phyloP scores from a whole-genome alignment of 2,888 invertebrate species.

The Tuta absoluta region DNA sequence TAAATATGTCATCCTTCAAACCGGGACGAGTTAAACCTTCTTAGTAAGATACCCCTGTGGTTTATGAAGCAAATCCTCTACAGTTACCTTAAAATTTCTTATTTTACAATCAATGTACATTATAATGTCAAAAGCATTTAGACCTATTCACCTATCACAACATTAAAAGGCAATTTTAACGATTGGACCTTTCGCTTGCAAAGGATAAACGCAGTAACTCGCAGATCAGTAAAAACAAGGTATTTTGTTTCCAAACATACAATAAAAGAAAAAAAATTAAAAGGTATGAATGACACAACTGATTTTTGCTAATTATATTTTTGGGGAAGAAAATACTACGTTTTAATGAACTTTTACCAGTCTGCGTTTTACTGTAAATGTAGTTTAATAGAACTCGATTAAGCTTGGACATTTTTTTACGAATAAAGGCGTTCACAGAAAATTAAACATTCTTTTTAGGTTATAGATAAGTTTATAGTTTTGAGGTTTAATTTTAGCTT shows the following conservation, averaged over 20 bases:
- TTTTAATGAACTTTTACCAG: neutral
- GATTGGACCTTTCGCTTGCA: conserved; percentile 77
- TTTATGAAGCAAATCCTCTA: neutral
- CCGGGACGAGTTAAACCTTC: too few species aligned
- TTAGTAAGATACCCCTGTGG: neutral
- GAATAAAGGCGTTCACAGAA: neutral
- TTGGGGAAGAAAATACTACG: neutral
- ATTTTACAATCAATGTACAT: conserved; percentile 31
- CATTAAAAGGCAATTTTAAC: conserved; percentile 74
- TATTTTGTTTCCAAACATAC: too few species aligned
- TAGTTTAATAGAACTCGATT: conserved; percentile 35
- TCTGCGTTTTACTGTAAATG: conserved; percentile 11
- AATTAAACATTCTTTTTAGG: neutral
- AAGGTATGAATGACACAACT: too few species aligned
- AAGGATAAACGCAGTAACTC: conserved; percentile 46
- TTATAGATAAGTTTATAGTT: too few species aligned
- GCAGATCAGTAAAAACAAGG: neutral
- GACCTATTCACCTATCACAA: conserved; percentile 71
- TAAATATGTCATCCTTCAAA: neutral
- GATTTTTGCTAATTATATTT: too few species aligned
- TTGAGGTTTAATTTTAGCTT: too few species aligned
- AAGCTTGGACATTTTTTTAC: conserved; percentile 44
- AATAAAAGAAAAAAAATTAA: too few species aligned
- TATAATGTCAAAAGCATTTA: conserved; percentile 52
- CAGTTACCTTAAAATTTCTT: neutral